Evolutionary conservation across 1,140 invertebrate genomes (phyloP), one percentile per base, ranked within the genome.

Genomic region (Gryllus bimaculatus): DNA sequence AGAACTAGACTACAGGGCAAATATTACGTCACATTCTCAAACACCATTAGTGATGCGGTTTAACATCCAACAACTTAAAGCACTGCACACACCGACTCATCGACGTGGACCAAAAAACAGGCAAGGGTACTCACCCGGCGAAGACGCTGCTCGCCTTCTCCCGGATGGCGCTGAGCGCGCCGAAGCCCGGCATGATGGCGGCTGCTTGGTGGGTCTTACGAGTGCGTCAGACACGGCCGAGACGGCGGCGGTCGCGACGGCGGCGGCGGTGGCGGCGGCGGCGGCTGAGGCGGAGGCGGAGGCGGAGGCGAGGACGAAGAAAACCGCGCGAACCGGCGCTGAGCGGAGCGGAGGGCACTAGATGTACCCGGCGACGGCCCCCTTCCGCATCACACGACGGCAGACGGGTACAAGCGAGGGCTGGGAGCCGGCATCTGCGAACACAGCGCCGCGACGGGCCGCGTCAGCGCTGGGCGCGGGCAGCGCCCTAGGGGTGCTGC

Each of bases 171-270:
- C 48, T 73, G 26, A 79, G 73, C 12, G 73, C 78, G 8, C 78
- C 78, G 74, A 79, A 79, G 47, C 78, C 78, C 73, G 78, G 78
- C 78, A 79, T 79, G 54, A 0, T 73, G 73, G 54, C 18, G 54
- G 54, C 54, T 1, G 54, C 10, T 39, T 66, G 54, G 54, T 18
- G 54, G 18, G 54, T 39, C 26, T 39, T 39, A 5, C 26, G 26
- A 39, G 26, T 1, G 26, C 26, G 26, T 1, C 26, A 39, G 26
- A 5, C 26, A 39, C 26, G 26, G 26, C 26, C 26, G 5, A 39
- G 26, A 39, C 26, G 26, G 26, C 26, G 26, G 26, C 26, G 26
- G 26, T 39, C 26, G 26, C 26, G 26, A 39, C 26, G 26, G 26
- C 5, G 26, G 26, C 26, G 26, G 26, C 26, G 26, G 26, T 5